A percentile compares a stretch with the other conserved stretches of the same genome.
phyloP scores from a whole-genome alignment of 2,888 invertebrate species.

The Melitaea athalia region DNA sequence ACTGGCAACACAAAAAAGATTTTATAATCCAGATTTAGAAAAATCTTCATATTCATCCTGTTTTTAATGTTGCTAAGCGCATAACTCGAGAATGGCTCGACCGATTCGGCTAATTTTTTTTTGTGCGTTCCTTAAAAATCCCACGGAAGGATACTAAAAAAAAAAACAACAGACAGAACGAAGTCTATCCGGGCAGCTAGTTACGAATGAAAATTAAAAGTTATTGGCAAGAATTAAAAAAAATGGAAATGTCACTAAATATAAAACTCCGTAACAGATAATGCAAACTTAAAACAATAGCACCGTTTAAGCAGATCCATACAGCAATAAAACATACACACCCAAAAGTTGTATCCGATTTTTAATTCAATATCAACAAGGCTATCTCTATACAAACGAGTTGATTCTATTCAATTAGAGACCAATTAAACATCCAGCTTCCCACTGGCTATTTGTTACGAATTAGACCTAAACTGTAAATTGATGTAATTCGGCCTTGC shows the following conservation, averaged over 20 bases:
- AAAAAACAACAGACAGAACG: too few species aligned
- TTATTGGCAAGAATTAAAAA: too few species aligned
- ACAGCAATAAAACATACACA: neutral
- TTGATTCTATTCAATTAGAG: constrained; percentile 50
- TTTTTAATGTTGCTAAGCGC: constrained; percentile 16
- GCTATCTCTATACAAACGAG: constrained; percentile 37
- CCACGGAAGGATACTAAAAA: too few species aligned
- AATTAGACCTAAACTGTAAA: constrained; percentile 34
- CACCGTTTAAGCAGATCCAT: neutral
- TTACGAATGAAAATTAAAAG: too few species aligned
- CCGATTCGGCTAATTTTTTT: too few species aligned
- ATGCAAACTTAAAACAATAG: neutral
- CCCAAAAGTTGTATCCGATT: neutral
- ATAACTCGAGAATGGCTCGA: neutral
- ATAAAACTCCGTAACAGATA: too few species aligned
- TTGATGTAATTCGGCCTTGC: constrained; percentile 33
- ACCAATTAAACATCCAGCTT: constrained; percentile 47
- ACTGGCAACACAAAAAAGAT: too few species aligned
- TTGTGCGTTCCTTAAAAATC: too few species aligned
- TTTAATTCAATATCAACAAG: constrained; percentile 39
- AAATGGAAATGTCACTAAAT: too few species aligned
- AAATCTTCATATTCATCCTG: too few species aligned
- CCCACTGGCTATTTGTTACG: constrained; percentile 31
- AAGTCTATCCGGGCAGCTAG: too few species aligned
- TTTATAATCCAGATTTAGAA: neutral